Percentiles rank a stretch among this genome's conserved stretches.
phyloP scores from a whole-genome alignment of 2,797 vertebrate genomes.

The Ambastaia sidthimunki region DNA sequence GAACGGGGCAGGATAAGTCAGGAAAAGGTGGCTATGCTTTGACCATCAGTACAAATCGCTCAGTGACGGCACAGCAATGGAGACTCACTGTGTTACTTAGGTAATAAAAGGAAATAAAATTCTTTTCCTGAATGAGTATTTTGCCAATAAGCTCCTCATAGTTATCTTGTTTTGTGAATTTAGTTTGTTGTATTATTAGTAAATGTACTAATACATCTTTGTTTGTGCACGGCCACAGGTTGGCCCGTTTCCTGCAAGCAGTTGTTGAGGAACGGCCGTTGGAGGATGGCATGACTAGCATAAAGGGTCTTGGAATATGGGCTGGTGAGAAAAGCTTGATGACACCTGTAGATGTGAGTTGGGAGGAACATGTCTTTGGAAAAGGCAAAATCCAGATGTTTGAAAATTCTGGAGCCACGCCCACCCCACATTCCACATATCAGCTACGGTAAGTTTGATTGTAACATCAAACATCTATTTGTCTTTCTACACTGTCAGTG shows the following conservation, averaged over 20 bases:
- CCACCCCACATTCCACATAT: slow-evolving; percentile 85
- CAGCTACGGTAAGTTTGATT: slow-evolving; percentile 83
- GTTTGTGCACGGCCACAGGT: slow-evolving; percentile 65
- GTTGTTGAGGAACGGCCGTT: slow-evolving; percentile 87
- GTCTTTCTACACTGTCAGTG: too few species aligned
- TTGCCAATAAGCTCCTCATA: too few species aligned
- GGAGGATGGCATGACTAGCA: slow-evolving; percentile 75
- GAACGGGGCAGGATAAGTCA: slow-evolving; percentile 72
- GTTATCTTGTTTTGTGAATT: too few species aligned
- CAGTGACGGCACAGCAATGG: slow-evolving; percentile 95
- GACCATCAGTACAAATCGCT: slow-evolving; percentile 87
- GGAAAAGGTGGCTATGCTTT: slow-evolving; percentile 83
- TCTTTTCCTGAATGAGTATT: too few species aligned
- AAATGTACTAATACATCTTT: too few species aligned
- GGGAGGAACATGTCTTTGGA: slow-evolving; percentile 87
- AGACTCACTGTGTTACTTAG: slow-evolving; percentile 89
- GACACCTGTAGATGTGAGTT: slow-evolving; percentile 80
- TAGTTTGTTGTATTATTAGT: not conserved
- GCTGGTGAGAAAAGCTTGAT: slow-evolving; percentile 67
- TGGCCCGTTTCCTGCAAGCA: slow-evolving; percentile 92
- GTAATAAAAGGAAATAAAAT: slow-evolving; percentile 55
- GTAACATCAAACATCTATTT: not conserved
- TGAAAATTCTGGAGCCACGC: slow-evolving; percentile 87
- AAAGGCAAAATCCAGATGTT: slow-evolving; percentile 86
- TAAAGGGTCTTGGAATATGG: slow-evolving; percentile 74